A percentile compares a stretch with the other conserved stretches of the same genome.
phyloP scores from a whole-genome alignment of 2,797 vertebrate genomes.

The Crotalus adamanteus region DNA sequence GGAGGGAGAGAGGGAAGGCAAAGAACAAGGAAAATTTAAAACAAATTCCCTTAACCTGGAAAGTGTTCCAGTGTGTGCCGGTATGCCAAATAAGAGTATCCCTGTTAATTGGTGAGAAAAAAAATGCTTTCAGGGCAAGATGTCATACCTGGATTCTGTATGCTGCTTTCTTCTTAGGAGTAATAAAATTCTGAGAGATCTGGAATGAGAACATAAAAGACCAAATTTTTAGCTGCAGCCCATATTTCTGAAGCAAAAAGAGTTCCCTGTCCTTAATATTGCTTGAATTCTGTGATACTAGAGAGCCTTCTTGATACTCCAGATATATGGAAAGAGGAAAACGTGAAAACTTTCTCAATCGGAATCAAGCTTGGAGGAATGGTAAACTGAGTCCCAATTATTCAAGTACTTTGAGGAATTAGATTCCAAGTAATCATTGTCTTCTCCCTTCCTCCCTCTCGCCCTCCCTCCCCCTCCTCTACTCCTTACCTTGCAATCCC shows the following conservation, averaged over 20 bases:
- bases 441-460: not conserved
- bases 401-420: not conserved
- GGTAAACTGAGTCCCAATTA: not conserved
- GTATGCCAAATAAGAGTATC: not conserved
- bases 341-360: not conserved
- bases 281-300: not conserved
- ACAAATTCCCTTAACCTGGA: not conserved
- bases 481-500: conserved; percentile 78
- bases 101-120: not conserved
- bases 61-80: not conserved
- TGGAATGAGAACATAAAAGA: conserved; percentile 50
- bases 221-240: not conserved
- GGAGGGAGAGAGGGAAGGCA: no score
- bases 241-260: not conserved
- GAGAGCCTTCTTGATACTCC: no score
- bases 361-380: not conserved
- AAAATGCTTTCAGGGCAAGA: not conserved
- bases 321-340: not conserved
- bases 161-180: conserved; percentile 74
- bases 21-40: not conserved
- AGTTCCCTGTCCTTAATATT: not conserved
- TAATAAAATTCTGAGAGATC: conserved; percentile 80
- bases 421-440: not conserved
- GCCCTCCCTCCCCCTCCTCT: no score
- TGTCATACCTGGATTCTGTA: conserved; percentile 52